These are phyloP conservation scores for Cataglyphis albicans DNA, from an alignment of 2,888 invertebrate genomes.

Conservation along the genomic window DNA sequence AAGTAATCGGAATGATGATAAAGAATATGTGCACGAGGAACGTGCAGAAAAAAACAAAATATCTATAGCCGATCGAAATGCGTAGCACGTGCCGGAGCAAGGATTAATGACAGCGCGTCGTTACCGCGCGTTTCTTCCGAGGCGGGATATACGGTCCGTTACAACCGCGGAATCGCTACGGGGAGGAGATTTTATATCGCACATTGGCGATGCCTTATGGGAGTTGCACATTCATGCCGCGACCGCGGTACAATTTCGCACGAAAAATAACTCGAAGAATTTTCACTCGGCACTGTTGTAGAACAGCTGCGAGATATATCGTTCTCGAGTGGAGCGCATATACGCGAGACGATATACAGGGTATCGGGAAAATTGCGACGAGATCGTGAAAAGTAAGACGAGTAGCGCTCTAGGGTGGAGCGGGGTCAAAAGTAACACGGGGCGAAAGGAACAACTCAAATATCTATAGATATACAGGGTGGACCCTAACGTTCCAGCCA, in stretches of 20 bases:
- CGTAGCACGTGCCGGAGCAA: constrained; percentile 42
- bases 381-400: constrained; percentile 5
- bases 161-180: constrained; percentile 43
- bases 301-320: constrained; percentile 32
- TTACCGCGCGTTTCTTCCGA: constrained; percentile 17
- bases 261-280: constrained; percentile 57
- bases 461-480: no score
- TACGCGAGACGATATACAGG: constrained; percentile 4
- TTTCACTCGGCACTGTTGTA: constrained; percentile 42
- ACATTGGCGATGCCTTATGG: constrained; percentile 51
- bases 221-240: constrained; percentile 66
- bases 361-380: constrained; percentile 8
- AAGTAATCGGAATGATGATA: constrained; percentile 13
- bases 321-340: constrained; percentile 20
- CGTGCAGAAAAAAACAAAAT: constrained; percentile 34
- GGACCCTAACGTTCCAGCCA: no score
- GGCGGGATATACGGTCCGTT: constrained; percentile 38
- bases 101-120: constrained; percentile 57
- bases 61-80: constrained; percentile 33
- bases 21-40: constrained; percentile 48
- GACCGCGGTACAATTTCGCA: constrained; percentile 63
- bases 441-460: no score
- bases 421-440: no score
- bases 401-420: no score
- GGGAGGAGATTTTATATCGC: constrained; percentile 60